Conservation (phyloP, 2,113 vertebrate genomes). For the Cyphomyrus plagiostoma region DNA sequence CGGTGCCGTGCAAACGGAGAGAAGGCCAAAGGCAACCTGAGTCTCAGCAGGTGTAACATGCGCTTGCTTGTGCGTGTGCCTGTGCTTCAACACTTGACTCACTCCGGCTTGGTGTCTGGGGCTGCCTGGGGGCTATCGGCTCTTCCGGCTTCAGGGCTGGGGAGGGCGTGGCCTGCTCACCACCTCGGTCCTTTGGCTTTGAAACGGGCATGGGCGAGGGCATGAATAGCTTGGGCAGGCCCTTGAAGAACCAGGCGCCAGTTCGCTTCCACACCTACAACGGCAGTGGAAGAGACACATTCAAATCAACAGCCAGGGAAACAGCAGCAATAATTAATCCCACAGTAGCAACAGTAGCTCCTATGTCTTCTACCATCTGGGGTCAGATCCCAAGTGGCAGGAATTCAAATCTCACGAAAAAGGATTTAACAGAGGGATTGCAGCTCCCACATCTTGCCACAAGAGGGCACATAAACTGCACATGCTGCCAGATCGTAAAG, state of each 20-base stretch:
- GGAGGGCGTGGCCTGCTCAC: fast-evolving
- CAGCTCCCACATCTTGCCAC: background rate
- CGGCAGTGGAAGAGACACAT: conserved; percentile 26
- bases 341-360: background rate
- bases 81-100: conserved; percentile 12
- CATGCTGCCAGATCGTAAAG: background rate
- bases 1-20: background rate
- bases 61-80: background rate
- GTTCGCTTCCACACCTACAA: conserved; percentile 85
- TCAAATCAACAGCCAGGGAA: background rate
- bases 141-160: conserved; percentile 36
- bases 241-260: conserved; percentile 93
- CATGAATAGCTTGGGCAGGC: conserved; percentile 74
- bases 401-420: background rate
- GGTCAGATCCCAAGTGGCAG: background rate
- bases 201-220: conserved; percentile 72
- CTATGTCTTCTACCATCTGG: background rate
- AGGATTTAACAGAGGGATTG: background rate
- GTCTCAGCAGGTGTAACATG: background rate
- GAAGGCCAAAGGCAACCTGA: background rate
- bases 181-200: conserved; percentile 50
- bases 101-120: conserved; percentile 44
- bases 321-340: background rate
- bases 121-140: conserved; percentile 32
- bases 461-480: background rate